phyloP scores from a whole-genome alignment of 2,113 vertebrate species.

The Brienomyrus brachyistius region DNA sequence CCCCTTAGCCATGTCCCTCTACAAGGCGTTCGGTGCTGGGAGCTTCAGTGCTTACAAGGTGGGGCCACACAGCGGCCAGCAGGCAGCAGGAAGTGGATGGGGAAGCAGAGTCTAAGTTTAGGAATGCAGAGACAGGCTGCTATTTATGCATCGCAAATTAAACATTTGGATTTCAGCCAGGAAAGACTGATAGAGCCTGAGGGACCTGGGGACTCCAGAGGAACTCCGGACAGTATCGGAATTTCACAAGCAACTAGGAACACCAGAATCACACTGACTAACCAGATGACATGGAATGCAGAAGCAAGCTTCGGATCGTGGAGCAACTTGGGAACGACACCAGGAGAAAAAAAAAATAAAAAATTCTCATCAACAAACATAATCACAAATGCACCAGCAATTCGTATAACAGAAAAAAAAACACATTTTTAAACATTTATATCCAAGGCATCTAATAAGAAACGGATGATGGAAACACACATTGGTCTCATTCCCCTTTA shows the following conservation, averaged over 20 bases:
- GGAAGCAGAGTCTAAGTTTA: constrained; percentile 7
- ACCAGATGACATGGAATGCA: neutral
- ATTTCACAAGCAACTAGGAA: neutral
- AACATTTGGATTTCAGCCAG: neutral
- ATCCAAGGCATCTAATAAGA: constrained; percentile 59
- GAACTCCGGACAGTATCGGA: neutral
- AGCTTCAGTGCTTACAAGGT: neutral
- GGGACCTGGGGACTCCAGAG: neutral
- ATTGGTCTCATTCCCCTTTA: constrained; percentile 19
- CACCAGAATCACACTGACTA: neutral
- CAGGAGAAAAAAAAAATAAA: neutral
- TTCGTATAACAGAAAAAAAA: neutral
- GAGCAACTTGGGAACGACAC: neutral
- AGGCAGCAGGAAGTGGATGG: constrained; percentile 1
- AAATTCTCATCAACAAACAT: neutral
- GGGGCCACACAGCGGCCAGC: neutral
- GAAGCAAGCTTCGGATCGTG: neutral
- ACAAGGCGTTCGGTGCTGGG: neutral
- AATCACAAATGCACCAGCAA: neutral
- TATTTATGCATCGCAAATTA: neutral
- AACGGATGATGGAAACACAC: constrained; percentile 57
- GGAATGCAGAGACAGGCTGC: neutral
- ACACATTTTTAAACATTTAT: constrained; percentile 21
- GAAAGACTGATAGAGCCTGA: neutral
- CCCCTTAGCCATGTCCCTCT: neutral